Evolutionary conservation across 2,797 vertebrate genomes (phyloP).

Genomic region (Galago senegalensis): DNA sequence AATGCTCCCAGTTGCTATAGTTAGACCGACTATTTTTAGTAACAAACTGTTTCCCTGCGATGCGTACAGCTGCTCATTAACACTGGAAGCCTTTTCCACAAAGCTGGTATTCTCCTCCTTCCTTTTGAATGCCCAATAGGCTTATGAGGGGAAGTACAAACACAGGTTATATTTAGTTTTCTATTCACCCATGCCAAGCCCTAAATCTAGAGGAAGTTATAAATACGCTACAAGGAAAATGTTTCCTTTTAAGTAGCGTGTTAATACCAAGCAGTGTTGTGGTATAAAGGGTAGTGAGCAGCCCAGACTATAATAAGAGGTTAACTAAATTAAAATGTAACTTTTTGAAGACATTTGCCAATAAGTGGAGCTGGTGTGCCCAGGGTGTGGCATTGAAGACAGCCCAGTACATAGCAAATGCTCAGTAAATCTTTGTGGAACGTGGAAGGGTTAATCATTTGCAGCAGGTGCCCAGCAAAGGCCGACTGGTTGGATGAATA

Average conservation of each 20-base stretch:
- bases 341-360: not conserved
- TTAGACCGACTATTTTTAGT: conserved; percentile 90
- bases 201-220: conserved; percentile 75
- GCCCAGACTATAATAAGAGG: not conserved
- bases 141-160: conserved; percentile 86
- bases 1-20: conserved; percentile 78
- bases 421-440: not conserved
- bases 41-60: conserved; percentile 89
- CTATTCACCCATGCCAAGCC: conserved; percentile 64
- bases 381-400: not conserved
- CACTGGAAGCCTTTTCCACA: conserved; percentile 84
- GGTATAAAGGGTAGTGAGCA: not conserved
- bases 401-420: accelerated
- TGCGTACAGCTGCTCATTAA: conserved; percentile 89
- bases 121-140: conserved; percentile 84
- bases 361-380: not conserved
- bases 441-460: not conserved
- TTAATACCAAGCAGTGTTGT: not conserved
- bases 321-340: not conserved
- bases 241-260: conserved; percentile 64
- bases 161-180: conserved; percentile 79
- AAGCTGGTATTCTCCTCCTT: conserved; percentile 80
- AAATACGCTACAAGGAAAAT: conserved; percentile 76
- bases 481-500: not conserved
- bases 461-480: not conserved